Base-by-base conservation (phyloP, 92 coral and sea anemone species). In the Pocillopora grandis region DNA sequence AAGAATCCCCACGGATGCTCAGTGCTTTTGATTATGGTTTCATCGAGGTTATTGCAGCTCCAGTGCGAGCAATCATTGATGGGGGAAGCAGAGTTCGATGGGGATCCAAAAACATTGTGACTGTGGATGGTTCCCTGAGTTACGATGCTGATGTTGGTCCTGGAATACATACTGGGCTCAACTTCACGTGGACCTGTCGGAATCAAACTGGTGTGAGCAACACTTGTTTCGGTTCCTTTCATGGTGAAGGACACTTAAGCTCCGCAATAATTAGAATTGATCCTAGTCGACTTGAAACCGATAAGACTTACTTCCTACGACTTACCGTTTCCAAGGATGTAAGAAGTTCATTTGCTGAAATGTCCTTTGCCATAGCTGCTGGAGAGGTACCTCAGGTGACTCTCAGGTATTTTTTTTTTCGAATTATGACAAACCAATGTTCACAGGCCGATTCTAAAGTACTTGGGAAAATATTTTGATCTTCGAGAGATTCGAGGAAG, bases 121-220 rank as follows among this genome's bases (percentile, higher is more conserved):
- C 83, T 1, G 70, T 87, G 57, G 84, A 90, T 80, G 91, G 88
- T 2, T 87, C 91, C n/a, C 56, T 63, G 68, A 81, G 88, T 62
- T 74, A 88, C 27, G 93, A 90, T 42, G 15, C 49, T 0, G 93
- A 87, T 62, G 55, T 89, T 35, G 84, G 84, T 2, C 84, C 84
- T 69, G 89, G 87, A 57, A 79, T 31, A 2, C 73, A 77, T 9
- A 12, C 33, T 37, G 91, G 87, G 10, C 49, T 90, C 10, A 71
- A 75, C 23, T 90, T 80, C 63, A 37, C 74, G 48, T 90, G 93
- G 93, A 64, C 86, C 11, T 90, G 93, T 48, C 56, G 78, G 31
- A 36, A 68, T 8, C 49, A 62, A 8, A 23, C 35, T 3, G 56
- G 67, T 15, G 23, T 37, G 9, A 73, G 72, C 74, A 71, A 52